Conservation (phyloP, 2,113 vertebrate species). For the Heliornis fulica region DNA sequence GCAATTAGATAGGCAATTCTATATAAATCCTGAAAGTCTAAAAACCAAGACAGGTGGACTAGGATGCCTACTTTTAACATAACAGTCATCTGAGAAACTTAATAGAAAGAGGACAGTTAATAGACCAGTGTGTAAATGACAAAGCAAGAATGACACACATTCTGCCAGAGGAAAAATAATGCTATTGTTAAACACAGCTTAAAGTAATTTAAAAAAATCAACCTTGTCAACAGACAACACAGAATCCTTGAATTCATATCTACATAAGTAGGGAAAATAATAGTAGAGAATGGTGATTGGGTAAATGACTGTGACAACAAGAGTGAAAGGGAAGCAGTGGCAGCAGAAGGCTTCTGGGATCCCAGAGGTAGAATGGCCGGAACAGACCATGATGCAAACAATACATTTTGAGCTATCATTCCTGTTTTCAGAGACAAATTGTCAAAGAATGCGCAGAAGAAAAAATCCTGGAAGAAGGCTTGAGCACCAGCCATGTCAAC, state of each 20-base stretch:
- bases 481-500: background rate
- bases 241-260: background rate
- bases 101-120: background rate
- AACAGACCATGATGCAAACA: background rate
- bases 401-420: background rate
- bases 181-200: background rate
- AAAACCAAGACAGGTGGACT: background rate
- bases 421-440: background rate
- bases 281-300: accelerated
- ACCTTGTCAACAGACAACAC: background rate
- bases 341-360: background rate
- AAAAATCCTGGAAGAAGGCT: background rate
- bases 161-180: background rate
- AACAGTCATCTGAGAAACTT: background rate
- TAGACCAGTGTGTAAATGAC: background rate
- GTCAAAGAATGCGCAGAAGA: background rate
- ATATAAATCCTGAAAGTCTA: background rate
- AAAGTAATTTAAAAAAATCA: background rate
- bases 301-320: accelerated
- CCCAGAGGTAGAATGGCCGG: background rate
- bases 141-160: background rate
- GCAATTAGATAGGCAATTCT: background rate
- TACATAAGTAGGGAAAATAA: background rate
- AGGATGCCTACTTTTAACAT: background rate
- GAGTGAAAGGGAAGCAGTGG: background rate